These are phyloP conservation scores for Pollenia angustigena DNA, from an alignment of 2,888 invertebrate genomes.

Conservation along the genomic window DNA sequence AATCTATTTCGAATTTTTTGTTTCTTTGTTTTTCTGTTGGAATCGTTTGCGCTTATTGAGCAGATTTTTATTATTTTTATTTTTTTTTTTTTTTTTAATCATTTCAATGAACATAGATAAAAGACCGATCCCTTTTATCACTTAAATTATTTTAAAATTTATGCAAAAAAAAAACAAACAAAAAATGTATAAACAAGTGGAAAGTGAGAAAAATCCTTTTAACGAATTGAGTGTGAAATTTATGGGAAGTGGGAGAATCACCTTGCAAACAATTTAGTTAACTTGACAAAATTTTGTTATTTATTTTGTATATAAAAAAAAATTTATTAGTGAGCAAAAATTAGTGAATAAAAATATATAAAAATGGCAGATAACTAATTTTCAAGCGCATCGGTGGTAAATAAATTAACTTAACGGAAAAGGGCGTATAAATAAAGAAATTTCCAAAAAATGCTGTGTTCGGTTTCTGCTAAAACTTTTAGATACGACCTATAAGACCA, in stretches of 20 bases:
- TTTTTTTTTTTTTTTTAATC: conserved; percentile 50
- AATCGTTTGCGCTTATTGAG: conserved; percentile 38
- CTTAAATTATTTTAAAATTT: conserved; percentile 34
- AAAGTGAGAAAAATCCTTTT: conserved; percentile 21
- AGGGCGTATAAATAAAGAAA: no score
- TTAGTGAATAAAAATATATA: no score
- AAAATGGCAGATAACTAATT: no score
- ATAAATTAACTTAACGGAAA: no score
- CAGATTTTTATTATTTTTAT: neutral
- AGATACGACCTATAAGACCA: no score
- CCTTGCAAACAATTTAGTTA: neutral
- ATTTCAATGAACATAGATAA: conserved; percentile 40
- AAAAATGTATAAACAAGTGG: neutral
- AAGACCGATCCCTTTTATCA: conserved; percentile 19
- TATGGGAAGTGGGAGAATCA: neutral
- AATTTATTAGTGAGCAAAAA: no score
- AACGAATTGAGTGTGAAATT: neutral
- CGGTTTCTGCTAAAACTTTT: no score
- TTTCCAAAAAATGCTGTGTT: no score
- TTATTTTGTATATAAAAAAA: no score
- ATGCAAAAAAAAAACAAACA: neutral
- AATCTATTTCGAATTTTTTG: conserved; percentile 17
- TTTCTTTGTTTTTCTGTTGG: neutral
- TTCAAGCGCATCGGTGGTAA: no score
- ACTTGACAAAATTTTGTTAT: no score